Conservation (phyloP, 2,113 vertebrate genomes). For the Leptobrachium leishanense region DNA sequence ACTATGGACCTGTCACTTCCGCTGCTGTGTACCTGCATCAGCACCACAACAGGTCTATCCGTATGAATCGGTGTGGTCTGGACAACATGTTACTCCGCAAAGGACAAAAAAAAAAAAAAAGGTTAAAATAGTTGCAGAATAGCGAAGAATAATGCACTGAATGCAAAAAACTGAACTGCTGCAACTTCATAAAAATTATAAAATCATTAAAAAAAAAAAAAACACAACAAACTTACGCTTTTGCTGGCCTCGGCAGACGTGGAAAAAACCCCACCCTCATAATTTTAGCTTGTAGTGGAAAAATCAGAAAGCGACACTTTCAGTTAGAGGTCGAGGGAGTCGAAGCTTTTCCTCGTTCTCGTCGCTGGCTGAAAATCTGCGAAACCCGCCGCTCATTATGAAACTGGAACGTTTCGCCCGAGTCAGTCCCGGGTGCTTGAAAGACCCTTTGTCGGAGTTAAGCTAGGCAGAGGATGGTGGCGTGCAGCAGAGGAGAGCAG, state of each 20-base stretch:
- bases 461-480: not conserved
- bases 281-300: slow-evolving; percentile 39
- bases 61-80: too few species aligned
- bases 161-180: not conserved
- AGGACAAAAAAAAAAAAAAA: too few species aligned
- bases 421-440: slow-evolving; percentile 29
- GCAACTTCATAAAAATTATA: not conserved
- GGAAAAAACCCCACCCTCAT: slow-evolving; percentile 50
- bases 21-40: too few species aligned
- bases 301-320: slow-evolving; percentile 5
- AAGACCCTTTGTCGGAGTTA: slow-evolving; percentile 34
- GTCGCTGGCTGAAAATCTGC: slow-evolving; percentile 5
- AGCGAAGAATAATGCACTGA: not conserved
- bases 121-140: not conserved
- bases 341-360: slow-evolving; percentile 14
- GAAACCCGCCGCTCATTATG: slow-evolving; percentile 51
- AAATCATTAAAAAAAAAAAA: not conserved
- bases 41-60: too few species aligned
- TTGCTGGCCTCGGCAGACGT: slow-evolving; percentile 51
- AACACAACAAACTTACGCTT: slow-evolving; percentile 53
- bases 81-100: too few species aligned
- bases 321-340: not conserved
- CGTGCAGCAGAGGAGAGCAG: not conserved
- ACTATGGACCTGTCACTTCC: too few species aligned
- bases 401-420: slow-evolving; percentile 31